A percentile compares a stretch with the other conserved stretches of the same genome.
Conservation (phyloP, 2,797 vertebrate species). For the Lerista edwardsae region DNA sequence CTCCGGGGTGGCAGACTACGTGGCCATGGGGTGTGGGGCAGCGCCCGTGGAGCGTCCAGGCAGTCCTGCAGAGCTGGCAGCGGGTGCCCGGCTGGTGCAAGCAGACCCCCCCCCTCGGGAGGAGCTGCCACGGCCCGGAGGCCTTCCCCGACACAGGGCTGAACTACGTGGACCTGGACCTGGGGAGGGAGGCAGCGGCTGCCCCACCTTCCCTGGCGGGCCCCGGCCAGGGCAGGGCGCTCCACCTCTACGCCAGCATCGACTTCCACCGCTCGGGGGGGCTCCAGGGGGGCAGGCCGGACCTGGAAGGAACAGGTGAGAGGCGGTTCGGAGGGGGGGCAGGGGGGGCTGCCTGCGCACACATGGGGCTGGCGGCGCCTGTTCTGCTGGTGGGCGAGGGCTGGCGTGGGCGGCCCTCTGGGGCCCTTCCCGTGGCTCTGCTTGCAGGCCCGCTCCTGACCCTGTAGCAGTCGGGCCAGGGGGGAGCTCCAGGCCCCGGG, state of each 20-base stretch:
- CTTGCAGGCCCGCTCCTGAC: too few relatives aligned
- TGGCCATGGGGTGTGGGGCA: conserved; percentile 73
- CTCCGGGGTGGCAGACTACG: conserved; percentile 69
- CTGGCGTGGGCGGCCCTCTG: too few relatives aligned
- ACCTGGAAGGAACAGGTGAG: conserved; percentile 80
- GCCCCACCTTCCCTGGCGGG: background rate
- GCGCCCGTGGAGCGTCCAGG: conserved; percentile 45
- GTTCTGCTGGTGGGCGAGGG: too few relatives aligned
- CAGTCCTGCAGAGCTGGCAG: conserved; percentile 81
- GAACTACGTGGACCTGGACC: conserved; percentile 87
- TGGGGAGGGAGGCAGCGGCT: conserved; percentile 69
- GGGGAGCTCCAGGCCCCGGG: too few relatives aligned
- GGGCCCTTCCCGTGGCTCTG: too few relatives aligned
- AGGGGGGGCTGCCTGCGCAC: too few relatives aligned
- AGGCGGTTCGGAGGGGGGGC: background rate
- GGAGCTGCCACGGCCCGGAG: conserved; percentile 81
- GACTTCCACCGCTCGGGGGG: conserved; percentile 85
- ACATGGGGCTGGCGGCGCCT: too few relatives aligned
- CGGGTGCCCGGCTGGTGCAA: conserved; percentile 80
- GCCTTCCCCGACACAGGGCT: conserved; percentile 80
- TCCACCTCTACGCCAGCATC: conserved; percentile 83
- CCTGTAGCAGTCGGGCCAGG: too few relatives aligned
- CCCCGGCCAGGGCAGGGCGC: background rate
- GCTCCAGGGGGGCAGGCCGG: conserved; percentile 78
- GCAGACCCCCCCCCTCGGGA: conserved; percentile 76